Evolutionary conservation across 2,888 invertebrate species (phyloP).

Genomic region (Hydraecia micacea): DNA sequence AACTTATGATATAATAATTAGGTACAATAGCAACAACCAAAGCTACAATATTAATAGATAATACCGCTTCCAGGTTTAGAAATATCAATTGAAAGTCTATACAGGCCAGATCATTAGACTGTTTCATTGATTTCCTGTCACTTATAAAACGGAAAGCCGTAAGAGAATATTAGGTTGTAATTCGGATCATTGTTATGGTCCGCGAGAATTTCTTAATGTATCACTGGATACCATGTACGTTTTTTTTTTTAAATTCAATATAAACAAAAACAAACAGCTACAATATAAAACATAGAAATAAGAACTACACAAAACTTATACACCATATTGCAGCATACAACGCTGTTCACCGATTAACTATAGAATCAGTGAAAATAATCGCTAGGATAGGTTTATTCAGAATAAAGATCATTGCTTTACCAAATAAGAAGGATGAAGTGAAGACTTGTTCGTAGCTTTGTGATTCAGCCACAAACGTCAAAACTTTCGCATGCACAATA

Average conservation of each 20-base stretch:
- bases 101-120: background rate
- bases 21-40: background rate
- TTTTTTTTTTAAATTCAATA: too few species aligned
- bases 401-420: background rate
- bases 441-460: background rate
- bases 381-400: background rate
- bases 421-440: background rate
- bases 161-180: background rate
- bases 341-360: background rate
- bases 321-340: background rate
- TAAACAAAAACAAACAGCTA: too few species aligned
- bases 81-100: background rate
- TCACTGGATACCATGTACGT: background rate
- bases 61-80: background rate
- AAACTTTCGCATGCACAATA: slow-evolving; percentile 2
- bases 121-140: slow-evolving; percentile 13
- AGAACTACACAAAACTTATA: too few species aligned
- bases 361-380: background rate
- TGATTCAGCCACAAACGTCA: background rate
- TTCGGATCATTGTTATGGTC: too few species aligned
- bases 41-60: background rate
- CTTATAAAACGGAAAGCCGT: slow-evolving; percentile 9
- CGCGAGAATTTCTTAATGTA: background rate
- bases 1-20: background rate
- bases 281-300: too few species aligned